phyloP scores from a whole-genome alignment of 2,888 invertebrate species.

The Drosophila sordidula region DNA sequence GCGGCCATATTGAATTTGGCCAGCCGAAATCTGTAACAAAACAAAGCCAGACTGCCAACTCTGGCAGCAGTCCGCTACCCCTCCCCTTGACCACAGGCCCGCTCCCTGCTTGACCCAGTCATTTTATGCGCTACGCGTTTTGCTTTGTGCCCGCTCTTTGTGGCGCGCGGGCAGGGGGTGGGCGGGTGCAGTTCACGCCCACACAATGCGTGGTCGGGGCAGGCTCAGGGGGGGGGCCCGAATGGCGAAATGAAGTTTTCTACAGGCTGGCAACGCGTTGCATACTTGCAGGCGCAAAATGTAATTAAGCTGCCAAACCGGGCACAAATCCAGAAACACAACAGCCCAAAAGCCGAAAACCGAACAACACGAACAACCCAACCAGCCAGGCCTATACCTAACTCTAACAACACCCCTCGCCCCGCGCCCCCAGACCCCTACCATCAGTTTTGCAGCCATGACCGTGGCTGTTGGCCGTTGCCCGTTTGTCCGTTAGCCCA shows the following conservation, averaged over 20 bases:
- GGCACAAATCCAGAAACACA: slow-evolving; percentile 21
- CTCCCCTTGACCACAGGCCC: not conserved
- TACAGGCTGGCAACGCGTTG: slow-evolving; percentile 46
- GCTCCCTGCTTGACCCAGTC: not conserved
- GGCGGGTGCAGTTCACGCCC: slow-evolving; percentile 25
- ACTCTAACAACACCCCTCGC: not conserved
- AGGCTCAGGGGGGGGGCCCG: not conserved
- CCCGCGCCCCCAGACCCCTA: not conserved
- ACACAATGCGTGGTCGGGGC: slow-evolving; percentile 21
- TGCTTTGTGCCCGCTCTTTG: slow-evolving; percentile 42
- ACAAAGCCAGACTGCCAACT: slow-evolving; percentile 12
- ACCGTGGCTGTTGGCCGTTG: slow-evolving; percentile 11
- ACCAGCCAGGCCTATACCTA: not conserved
- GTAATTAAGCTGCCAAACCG: slow-evolving; percentile 73
- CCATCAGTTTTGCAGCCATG: slow-evolving; percentile 18
- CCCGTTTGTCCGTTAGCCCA: slow-evolving; percentile 12
- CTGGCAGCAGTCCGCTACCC: not conserved
- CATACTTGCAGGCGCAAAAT: slow-evolving; percentile 79
- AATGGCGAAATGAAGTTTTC: slow-evolving; percentile 52
- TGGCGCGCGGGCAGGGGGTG: not conserved
- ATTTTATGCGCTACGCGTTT: slow-evolving; percentile 27
- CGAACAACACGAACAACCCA: slow-evolving; percentile 15
- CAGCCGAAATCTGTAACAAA: slow-evolving; percentile 26
- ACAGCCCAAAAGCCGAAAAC: slow-evolving; percentile 32
- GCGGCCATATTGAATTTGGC: slow-evolving; percentile 56